Conservation (phyloP, 2,113 vertebrate genomes). For the Channa argus region DNA sequence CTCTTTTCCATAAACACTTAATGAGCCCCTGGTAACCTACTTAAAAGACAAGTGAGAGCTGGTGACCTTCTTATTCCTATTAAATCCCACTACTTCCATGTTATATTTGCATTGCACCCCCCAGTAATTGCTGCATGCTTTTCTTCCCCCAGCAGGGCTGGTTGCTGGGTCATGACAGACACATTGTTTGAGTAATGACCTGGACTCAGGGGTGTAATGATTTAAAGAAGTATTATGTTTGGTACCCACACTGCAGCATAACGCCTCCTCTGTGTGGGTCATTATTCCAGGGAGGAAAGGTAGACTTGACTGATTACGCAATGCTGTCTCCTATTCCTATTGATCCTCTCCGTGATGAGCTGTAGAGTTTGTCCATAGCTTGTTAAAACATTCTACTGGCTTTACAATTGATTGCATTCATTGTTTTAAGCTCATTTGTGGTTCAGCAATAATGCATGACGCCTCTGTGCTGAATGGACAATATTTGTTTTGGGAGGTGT, state of each 20-base stretch:
- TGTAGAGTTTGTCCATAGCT: conserved; percentile 35
- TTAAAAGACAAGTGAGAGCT: conserved; percentile 13
- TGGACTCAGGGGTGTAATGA: conserved; percentile 33
- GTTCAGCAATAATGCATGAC: conserved; percentile 46
- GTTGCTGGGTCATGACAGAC: conserved; percentile 10
- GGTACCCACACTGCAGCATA: conserved; percentile 12
- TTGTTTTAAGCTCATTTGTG: conserved; percentile 31
- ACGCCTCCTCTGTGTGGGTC: conserved; percentile 25
- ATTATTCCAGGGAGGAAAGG: conserved; percentile 38
- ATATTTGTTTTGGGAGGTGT: conserved; percentile 1
- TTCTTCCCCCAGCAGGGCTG: neutral
- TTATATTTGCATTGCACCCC: neutral
- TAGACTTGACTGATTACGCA: conserved; percentile 46
- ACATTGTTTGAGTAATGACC: conserved; percentile 40
- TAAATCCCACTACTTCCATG: conserved; percentile 1
- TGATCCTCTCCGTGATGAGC: conserved; percentile 46
- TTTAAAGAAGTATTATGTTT: conserved; percentile 45
- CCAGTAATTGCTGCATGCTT: neutral
- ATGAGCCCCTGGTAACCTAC: conserved; percentile 17
- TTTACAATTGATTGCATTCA: conserved; percentile 47
- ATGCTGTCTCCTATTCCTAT: conserved; percentile 38
- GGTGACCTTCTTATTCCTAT: conserved; percentile 20
- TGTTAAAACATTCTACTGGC: conserved; percentile 45
- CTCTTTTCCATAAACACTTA: neutral
- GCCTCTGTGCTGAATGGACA: conserved; percentile 25